These are phyloP conservation scores for Agrypnus murinus DNA, from an alignment of 2,888 invertebrate genomes.

Conservation along the genomic window DNA sequence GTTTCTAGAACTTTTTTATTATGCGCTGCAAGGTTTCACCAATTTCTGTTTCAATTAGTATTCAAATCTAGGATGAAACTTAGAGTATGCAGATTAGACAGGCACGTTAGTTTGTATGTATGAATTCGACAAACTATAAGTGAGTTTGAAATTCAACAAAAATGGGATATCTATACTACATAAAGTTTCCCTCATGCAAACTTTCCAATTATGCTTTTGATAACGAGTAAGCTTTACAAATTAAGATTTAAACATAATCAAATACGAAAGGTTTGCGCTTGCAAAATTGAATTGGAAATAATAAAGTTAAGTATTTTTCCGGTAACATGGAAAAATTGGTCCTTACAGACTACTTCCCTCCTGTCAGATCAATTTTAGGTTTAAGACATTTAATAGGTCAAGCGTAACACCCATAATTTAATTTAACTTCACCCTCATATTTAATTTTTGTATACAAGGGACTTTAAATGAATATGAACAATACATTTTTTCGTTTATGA, in stretches of 20 bases:
- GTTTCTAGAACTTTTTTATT: too few species aligned
- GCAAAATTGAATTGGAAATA: constrained; percentile 1
- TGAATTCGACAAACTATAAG: not conserved
- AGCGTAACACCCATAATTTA: not conserved
- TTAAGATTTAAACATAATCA: not conserved
- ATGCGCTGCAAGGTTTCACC: too few species aligned
- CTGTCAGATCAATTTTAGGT: not conserved
- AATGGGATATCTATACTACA: not conserved
- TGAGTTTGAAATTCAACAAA: not conserved
- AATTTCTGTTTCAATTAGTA: not conserved
- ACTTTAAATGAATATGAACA: constrained; percentile 7
- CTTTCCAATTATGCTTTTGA: not conserved
- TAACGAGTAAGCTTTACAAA: not conserved
- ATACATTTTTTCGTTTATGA: not conserved
- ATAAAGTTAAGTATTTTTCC: not conserved
- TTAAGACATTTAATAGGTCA: not conserved
- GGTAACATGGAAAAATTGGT: not conserved
- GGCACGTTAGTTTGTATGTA: not conserved
- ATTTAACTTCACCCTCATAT: not conserved
- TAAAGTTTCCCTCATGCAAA: not conserved
- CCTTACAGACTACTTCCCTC: not conserved
- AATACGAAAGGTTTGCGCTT: not conserved
- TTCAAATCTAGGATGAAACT: constrained; percentile 1
- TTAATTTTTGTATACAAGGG: constrained; percentile 2
- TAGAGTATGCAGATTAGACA: not conserved